Percentiles rank a stretch among this genome's conserved stretches.
These are phyloP conservation scores for Xenus cinereus DNA, from an alignment of 2,113 vertebrate species.

Conservation along the genomic window DNA sequence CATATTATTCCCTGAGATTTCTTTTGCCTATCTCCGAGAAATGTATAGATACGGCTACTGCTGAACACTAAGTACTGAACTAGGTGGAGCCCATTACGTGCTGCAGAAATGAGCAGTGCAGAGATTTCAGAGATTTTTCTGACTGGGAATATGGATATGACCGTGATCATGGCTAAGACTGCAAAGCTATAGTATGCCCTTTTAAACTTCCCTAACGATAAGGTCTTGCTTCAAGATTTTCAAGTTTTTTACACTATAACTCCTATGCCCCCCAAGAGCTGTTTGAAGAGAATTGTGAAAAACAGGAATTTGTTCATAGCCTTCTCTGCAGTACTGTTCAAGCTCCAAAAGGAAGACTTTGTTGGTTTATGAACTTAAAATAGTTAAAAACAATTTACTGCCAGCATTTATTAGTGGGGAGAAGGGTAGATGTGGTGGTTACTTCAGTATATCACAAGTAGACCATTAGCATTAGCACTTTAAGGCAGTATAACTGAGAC, in stretches of 20 bases:
- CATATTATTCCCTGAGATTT: neutral
- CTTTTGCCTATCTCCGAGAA: neutral
- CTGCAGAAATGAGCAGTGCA: neutral
- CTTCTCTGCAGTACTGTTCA: neutral
- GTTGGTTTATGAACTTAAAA: neutral
- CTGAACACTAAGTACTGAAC: neutral
- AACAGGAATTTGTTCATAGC: neutral
- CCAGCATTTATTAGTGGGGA: neutral
- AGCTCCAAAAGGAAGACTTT: neutral
- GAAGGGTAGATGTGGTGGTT: neutral
- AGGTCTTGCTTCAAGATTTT: neutral
- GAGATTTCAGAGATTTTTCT: neutral
- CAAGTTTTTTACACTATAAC: neutral
- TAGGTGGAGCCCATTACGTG: fast-evolving
- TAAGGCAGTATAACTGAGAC: neutral
- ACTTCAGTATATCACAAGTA: neutral
- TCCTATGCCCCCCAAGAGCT: neutral
- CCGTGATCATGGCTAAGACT: neutral
- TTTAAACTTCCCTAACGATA: neutral
- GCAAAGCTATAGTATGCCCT: neutral
- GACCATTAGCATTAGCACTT: neutral
- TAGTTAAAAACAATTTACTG: neutral
- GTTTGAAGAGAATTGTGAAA: neutral
- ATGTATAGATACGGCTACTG: neutral
- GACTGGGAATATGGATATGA: neutral